Evolutionary conservation across 2,113 vertebrate species (phyloP).

Genomic region (Nannospalax galili): DNA sequence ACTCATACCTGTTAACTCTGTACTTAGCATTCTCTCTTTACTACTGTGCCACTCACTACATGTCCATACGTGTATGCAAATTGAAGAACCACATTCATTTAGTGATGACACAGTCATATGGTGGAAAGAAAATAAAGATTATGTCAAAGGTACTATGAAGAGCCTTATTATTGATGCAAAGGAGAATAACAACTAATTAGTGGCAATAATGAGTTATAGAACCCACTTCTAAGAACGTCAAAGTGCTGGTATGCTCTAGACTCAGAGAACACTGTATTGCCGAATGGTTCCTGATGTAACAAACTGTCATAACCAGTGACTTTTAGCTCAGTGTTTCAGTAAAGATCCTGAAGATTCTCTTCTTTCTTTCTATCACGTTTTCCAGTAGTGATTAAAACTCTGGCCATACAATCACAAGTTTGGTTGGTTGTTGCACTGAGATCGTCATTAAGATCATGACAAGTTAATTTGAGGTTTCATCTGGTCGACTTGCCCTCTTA

Average conservation of each 20-base stretch:
- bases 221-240: not conserved
- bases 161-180: not conserved
- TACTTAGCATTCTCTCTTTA: not conserved
- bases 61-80: not conserved
- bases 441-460: too few species aligned
- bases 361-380: not conserved
- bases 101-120: not conserved
- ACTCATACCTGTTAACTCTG: not conserved
- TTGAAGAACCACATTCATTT: not conserved
- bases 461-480: not conserved
- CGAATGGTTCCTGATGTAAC: not conserved
- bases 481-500: too few species aligned
- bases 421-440: not conserved
- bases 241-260: not conserved
- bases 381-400: not conserved
- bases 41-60: not conserved
- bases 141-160: not conserved
- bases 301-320: not conserved
- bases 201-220: not conserved
- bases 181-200: not conserved
- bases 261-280: not conserved
- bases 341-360: not conserved
- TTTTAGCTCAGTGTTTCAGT: not conserved
- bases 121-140: not conserved
- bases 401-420: not conserved